A percentile compares a stretch with the other conserved stretches of the same genome.
phyloP scores from a whole-genome alignment of 2,113 vertebrate genomes.

The Lonchura striata region DNA sequence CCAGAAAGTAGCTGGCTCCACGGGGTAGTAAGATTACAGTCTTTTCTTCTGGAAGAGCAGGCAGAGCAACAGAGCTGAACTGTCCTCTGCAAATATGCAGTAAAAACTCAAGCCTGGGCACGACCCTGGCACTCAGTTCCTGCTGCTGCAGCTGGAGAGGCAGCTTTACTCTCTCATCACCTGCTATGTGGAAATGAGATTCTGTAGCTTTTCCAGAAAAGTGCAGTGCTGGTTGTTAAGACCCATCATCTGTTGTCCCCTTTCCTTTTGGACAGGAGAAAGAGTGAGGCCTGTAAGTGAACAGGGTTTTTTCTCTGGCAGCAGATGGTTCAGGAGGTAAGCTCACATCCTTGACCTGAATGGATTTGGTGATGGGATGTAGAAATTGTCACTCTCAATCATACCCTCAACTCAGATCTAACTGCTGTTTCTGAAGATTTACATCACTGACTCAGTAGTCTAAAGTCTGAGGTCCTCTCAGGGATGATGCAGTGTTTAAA shows the following conservation, averaged over 20 bases:
- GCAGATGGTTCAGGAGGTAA: background rate
- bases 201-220: background rate
- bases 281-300: background rate
- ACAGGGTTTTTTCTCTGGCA: background rate
- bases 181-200: rapidly evolving
- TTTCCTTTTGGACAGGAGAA: background rate
- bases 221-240: background rate
- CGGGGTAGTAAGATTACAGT: background rate
- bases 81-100: background rate
- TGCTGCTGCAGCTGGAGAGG: background rate
- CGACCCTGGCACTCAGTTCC: rapidly evolving
- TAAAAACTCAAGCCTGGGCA: background rate
- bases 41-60: constrained; percentile 5
- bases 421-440: background rate
- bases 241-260: background rate
- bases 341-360: background rate
- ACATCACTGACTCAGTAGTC: background rate
- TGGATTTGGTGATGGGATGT: background rate
- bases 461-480: background rate
- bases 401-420: background rate
- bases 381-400: background rate
- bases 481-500: background rate
- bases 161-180: background rate
- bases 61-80: background rate
- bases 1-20: background rate